phyloP scores from a whole-genome alignment of 2,113 vertebrate genomes.

The Anolis sagrei region DNA sequence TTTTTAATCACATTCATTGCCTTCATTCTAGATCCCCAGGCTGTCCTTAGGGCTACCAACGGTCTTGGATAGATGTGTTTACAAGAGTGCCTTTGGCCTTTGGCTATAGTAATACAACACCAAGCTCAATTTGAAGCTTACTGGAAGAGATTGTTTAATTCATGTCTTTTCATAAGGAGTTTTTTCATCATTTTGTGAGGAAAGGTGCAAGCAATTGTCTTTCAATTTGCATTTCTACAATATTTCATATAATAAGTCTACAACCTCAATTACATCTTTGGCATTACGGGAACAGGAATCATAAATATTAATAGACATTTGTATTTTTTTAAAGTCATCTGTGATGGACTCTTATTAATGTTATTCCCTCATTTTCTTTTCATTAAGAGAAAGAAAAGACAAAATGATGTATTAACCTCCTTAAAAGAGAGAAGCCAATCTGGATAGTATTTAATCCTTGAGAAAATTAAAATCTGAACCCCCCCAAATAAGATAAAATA shows the following conservation, averaged over 20 bases:
- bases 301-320: constrained; percentile 13
- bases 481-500: not conserved
- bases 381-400: not conserved
- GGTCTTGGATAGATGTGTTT: too few relatives aligned
- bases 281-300: not conserved
- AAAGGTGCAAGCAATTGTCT: not conserved
- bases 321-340: not conserved
- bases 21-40: not conserved
- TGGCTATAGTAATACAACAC: not conserved
- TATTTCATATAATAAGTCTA: not conserved
- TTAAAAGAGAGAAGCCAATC: not conserved
- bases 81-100: not conserved
- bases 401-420: constrained; percentile 3
- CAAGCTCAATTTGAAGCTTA: not conserved
- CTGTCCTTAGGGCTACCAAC: not conserved
- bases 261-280: not conserved
- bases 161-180: not conserved
- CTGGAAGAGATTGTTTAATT: not conserved
- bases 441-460: not conserved
- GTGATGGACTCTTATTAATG: not conserved
- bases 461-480: not conserved
- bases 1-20: not conserved
- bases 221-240: not conserved
- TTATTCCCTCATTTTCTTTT: not conserved
- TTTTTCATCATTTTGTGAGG: not conserved